Base-by-base conservation (phyloP, 2,797 vertebrate genomes). In the Anisognathus igniventris region DNA sequence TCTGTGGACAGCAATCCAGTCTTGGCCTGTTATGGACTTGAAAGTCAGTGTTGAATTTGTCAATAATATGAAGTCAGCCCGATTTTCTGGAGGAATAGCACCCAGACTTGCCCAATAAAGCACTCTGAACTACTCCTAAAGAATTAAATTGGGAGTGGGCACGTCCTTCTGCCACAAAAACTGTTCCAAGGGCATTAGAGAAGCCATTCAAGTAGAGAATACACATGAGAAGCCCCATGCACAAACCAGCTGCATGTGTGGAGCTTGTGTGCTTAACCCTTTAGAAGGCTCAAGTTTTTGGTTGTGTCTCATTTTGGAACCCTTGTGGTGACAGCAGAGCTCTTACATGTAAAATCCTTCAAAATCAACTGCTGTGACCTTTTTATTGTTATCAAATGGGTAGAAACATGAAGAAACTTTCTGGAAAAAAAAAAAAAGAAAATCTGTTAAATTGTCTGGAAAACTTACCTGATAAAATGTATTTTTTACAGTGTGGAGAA, bases 241-340 rank as follows among this genome's bases (percentile, higher is more conserved):
- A 33, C 15, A 62, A 23, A 17, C 5, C 47, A 33, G 11, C n/a
- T 50, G 8, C 9, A 6, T 62, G 51, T 3, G 0, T 50, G 33
- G 9, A 9, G 30, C 22, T 25, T 44, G 6, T 4, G 7, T 45
- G 16, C 54, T 67, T 70, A 65, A 75, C 51, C 35, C 83, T 86
- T 57, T 7, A 27, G 17, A 51, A 66, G 6, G 50, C 15, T 35
- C 5, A 53, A 3, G 7, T 27, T 81, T 53, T 54, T 31, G 12
- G 24, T 12, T 33, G 17, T 40, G 65, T 66, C 37, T 88, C 37
- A 15, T 90, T 60, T 68, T 45, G 47, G 17, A 57, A 30, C 58
- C 91, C 90, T 93, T 91, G 66, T 39, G 79, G 93, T 92, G 94
- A 90, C 95, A 96, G 93, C 86, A 96, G 83, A 96, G 92, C 39